Evolutionary conservation across 2,888 invertebrate species (phyloP).

Genomic region (Spisula solida): DNA sequence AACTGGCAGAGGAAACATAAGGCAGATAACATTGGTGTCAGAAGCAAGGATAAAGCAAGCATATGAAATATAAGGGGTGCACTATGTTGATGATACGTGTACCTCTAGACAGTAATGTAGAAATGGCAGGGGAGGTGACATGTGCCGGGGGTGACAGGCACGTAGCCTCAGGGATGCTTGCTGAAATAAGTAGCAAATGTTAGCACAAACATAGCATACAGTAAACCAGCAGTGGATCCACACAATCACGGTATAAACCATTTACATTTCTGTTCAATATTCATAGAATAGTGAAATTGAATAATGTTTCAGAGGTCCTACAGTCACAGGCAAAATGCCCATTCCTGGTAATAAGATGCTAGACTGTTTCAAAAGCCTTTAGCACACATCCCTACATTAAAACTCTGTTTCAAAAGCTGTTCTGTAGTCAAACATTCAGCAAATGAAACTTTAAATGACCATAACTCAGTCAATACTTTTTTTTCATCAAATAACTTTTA

Average conservation of each 20-base stretch:
- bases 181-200: constrained; percentile 46
- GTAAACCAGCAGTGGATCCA: constrained; percentile 6
- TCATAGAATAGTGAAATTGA: too few relatives aligned
- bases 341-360: too few relatives aligned
- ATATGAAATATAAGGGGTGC: constrained; percentile 11
- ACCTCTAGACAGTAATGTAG: constrained; percentile 50
- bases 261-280: too few relatives aligned
- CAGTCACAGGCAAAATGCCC: too few relatives aligned
- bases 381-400: too few relatives aligned
- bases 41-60: constrained; percentile 17
- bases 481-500: too few relatives aligned
- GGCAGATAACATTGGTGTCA: background rate
- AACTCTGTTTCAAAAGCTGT: too few relatives aligned
- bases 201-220: constrained; percentile 28
- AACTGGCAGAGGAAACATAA: constrained; percentile 11
- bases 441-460: too few relatives aligned
- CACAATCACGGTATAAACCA: background rate
- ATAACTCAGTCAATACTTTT: too few relatives aligned
- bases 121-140: constrained; percentile 41
- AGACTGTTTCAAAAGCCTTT: too few relatives aligned
- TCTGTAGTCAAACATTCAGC: too few relatives aligned
- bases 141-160: constrained; percentile 41
- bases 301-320: too few relatives aligned
- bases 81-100: constrained; percentile 34
- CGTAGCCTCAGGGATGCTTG: constrained; percentile 22